Conservation (phyloP, 2,888 invertebrate genomes). For the Acrobasis consociella region DNA sequence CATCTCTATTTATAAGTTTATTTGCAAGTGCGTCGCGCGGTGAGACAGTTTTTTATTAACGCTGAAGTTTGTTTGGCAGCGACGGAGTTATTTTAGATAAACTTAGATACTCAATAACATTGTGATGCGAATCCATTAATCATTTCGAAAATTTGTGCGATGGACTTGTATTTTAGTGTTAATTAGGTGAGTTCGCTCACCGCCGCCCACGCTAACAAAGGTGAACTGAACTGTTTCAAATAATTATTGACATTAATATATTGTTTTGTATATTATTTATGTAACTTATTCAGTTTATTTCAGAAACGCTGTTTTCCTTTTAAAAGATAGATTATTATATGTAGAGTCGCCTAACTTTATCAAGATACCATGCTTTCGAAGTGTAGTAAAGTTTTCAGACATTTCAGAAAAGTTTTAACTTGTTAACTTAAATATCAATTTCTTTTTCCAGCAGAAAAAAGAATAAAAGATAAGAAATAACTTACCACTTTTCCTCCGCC, state of each 20-base stretch:
- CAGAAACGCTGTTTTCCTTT: neutral
- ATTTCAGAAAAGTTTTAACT: too few species aligned
- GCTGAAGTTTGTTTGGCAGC: constrained; percentile 35
- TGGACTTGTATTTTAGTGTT: neutral
- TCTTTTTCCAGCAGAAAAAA: too few species aligned
- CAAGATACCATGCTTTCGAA: too few species aligned
- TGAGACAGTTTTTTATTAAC: constrained; percentile 38
- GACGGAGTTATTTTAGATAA: neutral
- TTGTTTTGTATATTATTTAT: neutral
- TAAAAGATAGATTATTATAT: neutral
- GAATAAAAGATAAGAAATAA: constrained; percentile 20
- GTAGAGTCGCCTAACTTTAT: too few species aligned
- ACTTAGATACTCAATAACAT: constrained; percentile 7
- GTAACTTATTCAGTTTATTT: neutral
- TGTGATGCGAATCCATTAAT: constrained; percentile 8
- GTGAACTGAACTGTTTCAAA: constrained; percentile 3
- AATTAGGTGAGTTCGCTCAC: neutral
- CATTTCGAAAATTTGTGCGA: neutral
- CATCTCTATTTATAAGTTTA: constrained; percentile 24
- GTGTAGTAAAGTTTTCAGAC: too few species aligned
- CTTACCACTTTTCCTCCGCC: constrained; percentile 89
- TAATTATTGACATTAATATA: neutral
- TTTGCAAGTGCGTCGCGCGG: constrained; percentile 32
- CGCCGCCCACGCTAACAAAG: constrained; percentile 7
- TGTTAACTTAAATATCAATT: too few species aligned